Evolutionary conservation across 2,888 invertebrate species (phyloP), one percentile per base, ranked within the genome.

Genomic region (Phrixothrix hirtus): DNA sequence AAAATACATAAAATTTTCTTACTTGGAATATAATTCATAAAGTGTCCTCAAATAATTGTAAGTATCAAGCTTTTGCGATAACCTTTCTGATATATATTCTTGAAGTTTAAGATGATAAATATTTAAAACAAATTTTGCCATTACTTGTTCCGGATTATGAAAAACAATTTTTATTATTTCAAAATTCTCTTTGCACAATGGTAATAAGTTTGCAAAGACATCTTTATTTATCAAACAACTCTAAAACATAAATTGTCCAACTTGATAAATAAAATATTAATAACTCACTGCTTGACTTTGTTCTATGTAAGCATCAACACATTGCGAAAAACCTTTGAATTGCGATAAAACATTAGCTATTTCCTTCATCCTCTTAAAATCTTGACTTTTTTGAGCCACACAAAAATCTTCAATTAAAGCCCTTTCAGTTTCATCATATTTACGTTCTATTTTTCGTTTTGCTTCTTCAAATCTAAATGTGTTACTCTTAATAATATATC

Each of bases 91-190:
- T 16, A 95, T 88, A 69, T 91, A 89, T 70, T 92, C 92, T 78
- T 90, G 87, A 30, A 93, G 80, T 74, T 94, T 92, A 4, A 93
- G 79, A 64, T 94, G 92, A 75, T 95, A 99, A 55, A 99, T 90
- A 73, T 96, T 96, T 11, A 97, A 81, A 34, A 99, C 92, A 75
- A 97, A 95, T 79, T 98, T 98, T 50, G 93, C 91, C 93, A 98
- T 95, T 5, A 99, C 96, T 79, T 94, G 92, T 61, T 96, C 93
- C 0, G 96, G 95, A 75, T 94, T 95, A 3, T 88, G 88, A 73
- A 99, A 99, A 1, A 99, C 96, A 69, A 89, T 87, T 69, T 87
- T 86, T 57, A 93, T 91, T 56, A 89, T 82, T 65, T 86, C 83
- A 74, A 92, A 83, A 77, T 92, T 95, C 70, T 88, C 88, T 64